Base-by-base conservation (phyloP, 1,140 invertebrate species). In the Drosophila sturtevanti region DNA sequence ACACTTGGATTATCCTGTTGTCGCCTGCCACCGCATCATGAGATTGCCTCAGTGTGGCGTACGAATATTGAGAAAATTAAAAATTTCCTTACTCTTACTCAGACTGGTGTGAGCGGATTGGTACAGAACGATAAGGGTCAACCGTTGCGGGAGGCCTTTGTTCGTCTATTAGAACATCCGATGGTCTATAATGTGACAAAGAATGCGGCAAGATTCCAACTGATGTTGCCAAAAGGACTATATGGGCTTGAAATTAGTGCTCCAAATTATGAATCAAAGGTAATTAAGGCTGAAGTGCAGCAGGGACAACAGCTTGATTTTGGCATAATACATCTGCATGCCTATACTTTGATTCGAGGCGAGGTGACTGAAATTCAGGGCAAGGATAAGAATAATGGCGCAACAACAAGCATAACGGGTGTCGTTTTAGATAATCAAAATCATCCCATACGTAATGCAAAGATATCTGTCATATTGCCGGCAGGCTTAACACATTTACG, bases 11-110 rank as follows among this genome's bases (percentile, higher is more conserved):
- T 95, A 5, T 93, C 94, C 51, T 98, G 97, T 80, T 98, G 97
- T 82, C 96, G 96, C 73, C 96, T 96, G 93, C 97, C 97, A 0
- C 65, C 85, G 1, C 92, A 95, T 11, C 91, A 92, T 4, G 92
- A 94, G 9, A 93, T 98, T 24, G 95, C 95, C 0, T 93, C 92
- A 44, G 93, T 97, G 4, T 98, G 97, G 97, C 93, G 94, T 63
- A 93, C 95, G 38, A 96, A 95, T 90, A 92, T 98, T 44, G 82
- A 93, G 14, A 95, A 96, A 1, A 91, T 97, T 0, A 95, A 96
- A 92, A 94, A 92, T 90, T 96, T 94, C 69, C 94, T 92, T 2
- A 92, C 92, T 22, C 71, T 93, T 54, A 93, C 93, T 27, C 93
- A 93, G 60, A 95, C 94, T 18, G 94, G 98, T 61, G 92, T 98